A percentile compares a stretch with the other conserved stretches of the same genome.
phyloP scores from a whole-genome alignment of 37 sponge, comb jelly and placozoan genomes.

The Dysidea cf. avara region DNA sequence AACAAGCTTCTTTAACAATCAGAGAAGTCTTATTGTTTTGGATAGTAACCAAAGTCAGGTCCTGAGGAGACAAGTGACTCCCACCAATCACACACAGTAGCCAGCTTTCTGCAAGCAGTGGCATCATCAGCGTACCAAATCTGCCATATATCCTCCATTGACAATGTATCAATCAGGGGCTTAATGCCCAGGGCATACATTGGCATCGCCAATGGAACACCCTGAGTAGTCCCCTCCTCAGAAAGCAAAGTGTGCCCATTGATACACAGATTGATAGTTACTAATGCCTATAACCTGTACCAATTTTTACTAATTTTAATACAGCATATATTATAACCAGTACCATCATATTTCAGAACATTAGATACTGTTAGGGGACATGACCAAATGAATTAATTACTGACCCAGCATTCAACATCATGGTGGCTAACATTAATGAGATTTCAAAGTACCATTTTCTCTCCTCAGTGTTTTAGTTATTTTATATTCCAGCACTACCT shows the following conservation, averaged over 20 bases:
- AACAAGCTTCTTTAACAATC: conserved; percentile 34
- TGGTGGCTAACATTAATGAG: too few relatives aligned
- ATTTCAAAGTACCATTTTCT: too few relatives aligned
- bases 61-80: conserved; percentile 17
- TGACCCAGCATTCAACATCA: too few relatives aligned
- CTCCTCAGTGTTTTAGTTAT: too few relatives aligned
- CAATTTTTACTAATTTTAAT: too few relatives aligned
- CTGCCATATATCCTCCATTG: conserved; percentile 12
- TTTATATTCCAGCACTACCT: too few relatives aligned
- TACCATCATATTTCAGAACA: too few relatives aligned
- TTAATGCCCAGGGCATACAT: conserved; percentile 44
- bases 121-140: too few relatives aligned
- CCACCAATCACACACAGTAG: conserved; percentile 28
- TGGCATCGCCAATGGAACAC: conserved; percentile 60
- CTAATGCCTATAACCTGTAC: too few relatives aligned
- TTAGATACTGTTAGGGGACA: too few relatives aligned
- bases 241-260: conserved; percentile 47
- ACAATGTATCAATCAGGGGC: conserved; percentile 38
- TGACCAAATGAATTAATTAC: too few relatives aligned
- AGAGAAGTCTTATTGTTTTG: conserved; percentile 38
- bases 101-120: conserved; percentile 17
- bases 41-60: conserved; percentile 32
- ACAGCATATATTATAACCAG: too few relatives aligned
- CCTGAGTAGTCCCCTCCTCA: conserved; percentile 51
- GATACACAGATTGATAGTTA: conserved; percentile 46